Percentiles rank a stretch among this genome's conserved stretches.
phyloP scores from a whole-genome alignment of 2,888 invertebrate species.

The Halocaridina rubra region DNA sequence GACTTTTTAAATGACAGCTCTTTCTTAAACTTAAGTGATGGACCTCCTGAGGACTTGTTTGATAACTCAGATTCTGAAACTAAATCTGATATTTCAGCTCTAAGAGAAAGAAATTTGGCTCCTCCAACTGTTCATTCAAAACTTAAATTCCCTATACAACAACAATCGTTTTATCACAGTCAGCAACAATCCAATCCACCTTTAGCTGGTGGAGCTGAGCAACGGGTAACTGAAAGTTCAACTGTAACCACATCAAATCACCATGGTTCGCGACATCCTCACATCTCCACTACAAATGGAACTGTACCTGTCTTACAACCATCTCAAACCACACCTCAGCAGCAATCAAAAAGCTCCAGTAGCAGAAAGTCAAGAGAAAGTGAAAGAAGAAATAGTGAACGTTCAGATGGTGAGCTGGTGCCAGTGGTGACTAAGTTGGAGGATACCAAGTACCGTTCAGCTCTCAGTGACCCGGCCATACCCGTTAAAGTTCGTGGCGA shows the following conservation, averaged over 20 bases:
- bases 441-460: constrained; percentile 41
- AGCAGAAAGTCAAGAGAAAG: constrained; percentile 22
- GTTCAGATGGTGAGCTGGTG: constrained; percentile 37
- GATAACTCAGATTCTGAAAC: constrained; percentile 50
- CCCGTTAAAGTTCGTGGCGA: constrained; percentile 41
- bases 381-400: constrained; percentile 22
- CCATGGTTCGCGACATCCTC: constrained; percentile 33
- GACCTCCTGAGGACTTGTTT: constrained; percentile 61
- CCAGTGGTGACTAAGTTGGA: constrained; percentile 51
- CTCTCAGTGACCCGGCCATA: constrained; percentile 46
- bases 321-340: constrained; percentile 25
- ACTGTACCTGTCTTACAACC: constrained; percentile 33
- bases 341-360: constrained; percentile 28
- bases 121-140: constrained; percentile 23
- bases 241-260: constrained; percentile 1
- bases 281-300: constrained; percentile 34
- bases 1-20: constrained; percentile 52
- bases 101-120: constrained; percentile 31
- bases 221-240: constrained; percentile 28
- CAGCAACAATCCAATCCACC: constrained; percentile 2
- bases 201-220: constrained; percentile 21
- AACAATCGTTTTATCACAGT: not conserved
- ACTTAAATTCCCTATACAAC: constrained; percentile 14
- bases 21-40: constrained; percentile 51
- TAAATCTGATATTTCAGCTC: constrained; percentile 48